phyloP scores from a whole-genome alignment of 2,797 vertebrate genomes.

The Premnoplex brunnescens region DNA sequence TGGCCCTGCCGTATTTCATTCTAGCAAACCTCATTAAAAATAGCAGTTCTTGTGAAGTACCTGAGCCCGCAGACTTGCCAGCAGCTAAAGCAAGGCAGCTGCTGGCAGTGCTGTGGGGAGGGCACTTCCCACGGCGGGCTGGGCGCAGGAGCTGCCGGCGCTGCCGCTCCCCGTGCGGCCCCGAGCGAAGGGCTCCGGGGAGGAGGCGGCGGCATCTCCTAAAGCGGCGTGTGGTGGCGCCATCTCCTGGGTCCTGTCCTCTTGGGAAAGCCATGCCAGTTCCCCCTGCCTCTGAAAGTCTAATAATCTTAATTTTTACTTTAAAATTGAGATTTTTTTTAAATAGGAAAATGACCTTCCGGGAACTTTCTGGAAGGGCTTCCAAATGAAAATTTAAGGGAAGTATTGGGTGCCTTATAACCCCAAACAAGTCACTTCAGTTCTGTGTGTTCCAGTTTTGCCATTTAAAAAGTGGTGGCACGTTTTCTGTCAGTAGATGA shows the following conservation, averaged over 20 bases:
- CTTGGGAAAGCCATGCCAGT: accelerated
- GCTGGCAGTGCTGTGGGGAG: neutral
- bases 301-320: neutral
- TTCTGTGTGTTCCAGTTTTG: neutral
- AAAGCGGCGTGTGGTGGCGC: neutral
- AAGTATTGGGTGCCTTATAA: neutral
- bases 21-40: neutral
- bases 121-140: neutral
- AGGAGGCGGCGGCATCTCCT: neutral
- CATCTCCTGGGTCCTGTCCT: slow-evolving; percentile 10
- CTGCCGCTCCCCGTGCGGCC: slow-evolving; percentile 1
- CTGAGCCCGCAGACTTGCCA: neutral
- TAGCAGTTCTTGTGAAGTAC: neutral
- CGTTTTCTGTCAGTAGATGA: neutral
- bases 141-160: neutral
- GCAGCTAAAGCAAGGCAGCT: neutral
- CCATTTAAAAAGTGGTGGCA: neutral
- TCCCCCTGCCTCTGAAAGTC: neutral
- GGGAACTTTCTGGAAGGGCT: neutral
- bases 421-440: neutral
- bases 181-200: accelerated
- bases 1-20: neutral
- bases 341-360: neutral
- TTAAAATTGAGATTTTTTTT: neutral
- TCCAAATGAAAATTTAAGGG: neutral